Percentiles rank a stretch among this genome's conserved stretches.
phyloP scores from a whole-genome alignment of 2,888 invertebrate genomes.

The Neoscelio sp. region DNA sequence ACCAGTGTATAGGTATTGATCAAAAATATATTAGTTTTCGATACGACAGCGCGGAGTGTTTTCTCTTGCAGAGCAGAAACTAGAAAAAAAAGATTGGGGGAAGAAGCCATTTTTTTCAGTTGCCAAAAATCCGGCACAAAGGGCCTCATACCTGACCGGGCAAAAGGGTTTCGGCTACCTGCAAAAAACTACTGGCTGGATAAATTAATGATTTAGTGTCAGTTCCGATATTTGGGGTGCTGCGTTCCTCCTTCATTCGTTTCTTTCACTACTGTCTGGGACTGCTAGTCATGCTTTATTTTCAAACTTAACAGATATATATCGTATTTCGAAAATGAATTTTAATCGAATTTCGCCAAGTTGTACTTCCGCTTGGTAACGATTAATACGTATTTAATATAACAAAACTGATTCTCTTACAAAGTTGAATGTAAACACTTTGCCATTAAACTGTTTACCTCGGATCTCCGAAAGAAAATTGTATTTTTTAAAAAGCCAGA shows the following conservation, averaged over 20 bases:
- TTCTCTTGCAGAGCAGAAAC: slow-evolving; percentile 76
- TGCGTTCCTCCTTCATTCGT: slow-evolving; percentile 24
- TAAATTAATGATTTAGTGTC: slow-evolving; percentile 83
- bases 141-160: slow-evolving; percentile 77
- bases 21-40: slow-evolving; percentile 83
- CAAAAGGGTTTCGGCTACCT: slow-evolving; percentile 80
- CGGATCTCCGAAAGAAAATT: no score
- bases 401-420: no score
- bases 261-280: slow-evolving; percentile 33
- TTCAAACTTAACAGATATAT: slow-evolving; percentile 50
- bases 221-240: slow-evolving; percentile 78
- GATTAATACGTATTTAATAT: no score
- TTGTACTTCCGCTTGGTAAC: no score
- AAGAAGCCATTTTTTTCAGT: slow-evolving; percentile 65
- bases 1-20: slow-evolving; percentile 78
- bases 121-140: slow-evolving; percentile 72
- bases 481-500: no score
- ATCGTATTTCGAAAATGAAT: slow-evolving; percentile 58
- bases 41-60: slow-evolving; percentile 83
- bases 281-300: slow-evolving; percentile 62
- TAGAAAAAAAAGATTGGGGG: slow-evolving; percentile 65
- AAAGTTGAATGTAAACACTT: no score
- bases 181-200: slow-evolving; percentile 71
- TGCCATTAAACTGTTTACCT: no score
- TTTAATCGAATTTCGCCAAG: slow-evolving; percentile 50